Base-by-base conservation (phyloP, 2,888 invertebrate genomes). In the Melipona beecheii region DNA sequence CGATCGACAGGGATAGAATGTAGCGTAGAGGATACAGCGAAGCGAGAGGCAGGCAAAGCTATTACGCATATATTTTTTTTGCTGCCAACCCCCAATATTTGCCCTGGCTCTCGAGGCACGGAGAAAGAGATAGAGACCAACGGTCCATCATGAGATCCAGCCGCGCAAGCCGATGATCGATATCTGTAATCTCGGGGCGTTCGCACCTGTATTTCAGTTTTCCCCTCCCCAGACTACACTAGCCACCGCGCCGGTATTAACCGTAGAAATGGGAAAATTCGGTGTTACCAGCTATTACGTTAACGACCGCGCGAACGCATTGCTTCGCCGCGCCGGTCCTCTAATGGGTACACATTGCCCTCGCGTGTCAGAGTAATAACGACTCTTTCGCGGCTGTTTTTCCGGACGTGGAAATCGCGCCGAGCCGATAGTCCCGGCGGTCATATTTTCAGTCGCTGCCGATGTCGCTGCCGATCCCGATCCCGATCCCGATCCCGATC, bases 291-390 rank as follows among this genome's bases (percentile, higher is more conserved):
- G 78, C 83, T 78, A 84, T 84, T 84, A 84, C 83, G 83, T 71
- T 83, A 78, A 84, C 78, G 83, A 78, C 75, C 84, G 71, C 60
- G 75, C 65, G 73, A 84, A 78, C 83, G 82, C 74, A 71, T 70
- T 54, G 77, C 49, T 60, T 9, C 43, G 43, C 43, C 43, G 43
- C 64, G 70, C 54, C 69, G 78, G 43, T 71, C 6, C 83, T 78
- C 76, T 85, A 85, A 85, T 85, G 71, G 85, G 85, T 85, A 85
- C 84, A 77, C 85, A 85, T 80, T 77, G 85, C 84, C 75, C 69
- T 65, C 76, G 43, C 43, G 80, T 85, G 85, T 84, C 85, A 77
- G 70, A 76, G 80, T 80, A 84, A 85, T 80, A 85, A 85, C 85
- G 76, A 84, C 76, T 85, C 85, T 84, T 80, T 84, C 74, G 76